Conservation (phyloP, 2,113 vertebrate genomes). For the Procapra przewalskii region DNA sequence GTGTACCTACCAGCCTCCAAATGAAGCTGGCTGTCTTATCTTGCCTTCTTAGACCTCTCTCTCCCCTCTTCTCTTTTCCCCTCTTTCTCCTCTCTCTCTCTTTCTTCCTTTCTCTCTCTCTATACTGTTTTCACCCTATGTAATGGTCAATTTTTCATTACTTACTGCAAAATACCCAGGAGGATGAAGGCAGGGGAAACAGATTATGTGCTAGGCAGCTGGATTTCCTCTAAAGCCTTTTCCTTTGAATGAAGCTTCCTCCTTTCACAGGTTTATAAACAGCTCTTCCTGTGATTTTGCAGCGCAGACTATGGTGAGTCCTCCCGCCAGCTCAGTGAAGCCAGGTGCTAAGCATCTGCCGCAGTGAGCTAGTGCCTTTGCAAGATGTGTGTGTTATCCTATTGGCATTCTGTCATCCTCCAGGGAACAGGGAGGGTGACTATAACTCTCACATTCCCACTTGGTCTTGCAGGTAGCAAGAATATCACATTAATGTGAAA, state of each 20-base stretch:
- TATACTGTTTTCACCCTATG: neutral
- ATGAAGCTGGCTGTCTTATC: neutral
- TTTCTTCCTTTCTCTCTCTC: neutral
- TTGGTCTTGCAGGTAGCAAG: neutral
- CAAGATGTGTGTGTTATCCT: neutral
- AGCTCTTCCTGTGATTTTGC: slow-evolving; percentile 31
- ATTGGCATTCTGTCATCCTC: neutral
- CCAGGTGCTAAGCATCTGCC: neutral
- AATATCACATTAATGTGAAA: neutral
- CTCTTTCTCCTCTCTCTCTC: neutral
- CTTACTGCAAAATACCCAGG: neutral
- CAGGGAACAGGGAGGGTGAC: neutral
- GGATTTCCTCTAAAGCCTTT: neutral
- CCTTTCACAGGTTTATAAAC: neutral
- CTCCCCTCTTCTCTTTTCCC: neutral
- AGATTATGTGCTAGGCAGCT: neutral
- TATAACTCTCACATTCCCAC: neutral
- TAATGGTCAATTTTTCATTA: neutral
- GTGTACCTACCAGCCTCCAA: neutral
- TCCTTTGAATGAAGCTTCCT: slow-evolving; percentile 20
- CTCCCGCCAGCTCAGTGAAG: neutral
- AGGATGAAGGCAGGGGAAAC: neutral
- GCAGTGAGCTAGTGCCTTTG: neutral
- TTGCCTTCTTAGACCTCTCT: neutral
- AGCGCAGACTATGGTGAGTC: neutral